Conservation (phyloP, 2,888 invertebrate species). For the Taphrorychus bicolor region DNA sequence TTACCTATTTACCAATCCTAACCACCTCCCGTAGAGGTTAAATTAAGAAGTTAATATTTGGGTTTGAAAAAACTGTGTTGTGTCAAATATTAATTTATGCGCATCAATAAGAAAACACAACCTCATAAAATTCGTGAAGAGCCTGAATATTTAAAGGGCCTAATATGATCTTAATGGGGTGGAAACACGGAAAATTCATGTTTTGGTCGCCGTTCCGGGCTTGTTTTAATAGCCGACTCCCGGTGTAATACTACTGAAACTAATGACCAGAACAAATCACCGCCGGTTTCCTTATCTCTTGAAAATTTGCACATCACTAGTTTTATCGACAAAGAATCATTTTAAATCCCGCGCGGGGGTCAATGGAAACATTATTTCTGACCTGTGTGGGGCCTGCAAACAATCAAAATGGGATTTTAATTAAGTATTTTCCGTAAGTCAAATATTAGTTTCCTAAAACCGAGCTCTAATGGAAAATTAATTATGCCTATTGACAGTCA, state of each 20-base stretch:
- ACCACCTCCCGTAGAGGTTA: not conserved
- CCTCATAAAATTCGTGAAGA: slow-evolving; percentile 30
- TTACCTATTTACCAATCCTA: not conserved
- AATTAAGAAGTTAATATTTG: not conserved
- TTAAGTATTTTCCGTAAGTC: not conserved
- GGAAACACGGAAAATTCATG: slow-evolving; percentile 38
- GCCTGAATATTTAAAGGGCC: slow-evolving; percentile 34
- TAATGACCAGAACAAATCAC: slow-evolving; percentile 33
- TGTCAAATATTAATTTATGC: slow-evolving; percentile 28
- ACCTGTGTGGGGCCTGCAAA: not conserved
- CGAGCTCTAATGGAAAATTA: not conserved
- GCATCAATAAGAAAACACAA: slow-evolving; percentile 30
- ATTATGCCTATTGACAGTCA: not conserved
- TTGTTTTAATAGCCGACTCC: slow-evolving; percentile 21
- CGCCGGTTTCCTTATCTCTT: slow-evolving; percentile 23
- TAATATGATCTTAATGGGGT: slow-evolving; percentile 40
- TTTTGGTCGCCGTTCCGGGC: slow-evolving; percentile 25
- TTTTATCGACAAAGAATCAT: slow-evolving; percentile 4
- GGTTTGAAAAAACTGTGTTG: not conserved
- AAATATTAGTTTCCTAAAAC: not conserved
- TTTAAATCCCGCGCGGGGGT: no score
- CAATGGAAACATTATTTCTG: not conserved
- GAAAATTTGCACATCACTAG: slow-evolving; percentile 25
- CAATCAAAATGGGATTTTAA: not conserved
- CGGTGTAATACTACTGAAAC: slow-evolving; percentile 22